Conservation (phyloP, 2,888 invertebrate genomes). For the Rhagonycha lutea region DNA sequence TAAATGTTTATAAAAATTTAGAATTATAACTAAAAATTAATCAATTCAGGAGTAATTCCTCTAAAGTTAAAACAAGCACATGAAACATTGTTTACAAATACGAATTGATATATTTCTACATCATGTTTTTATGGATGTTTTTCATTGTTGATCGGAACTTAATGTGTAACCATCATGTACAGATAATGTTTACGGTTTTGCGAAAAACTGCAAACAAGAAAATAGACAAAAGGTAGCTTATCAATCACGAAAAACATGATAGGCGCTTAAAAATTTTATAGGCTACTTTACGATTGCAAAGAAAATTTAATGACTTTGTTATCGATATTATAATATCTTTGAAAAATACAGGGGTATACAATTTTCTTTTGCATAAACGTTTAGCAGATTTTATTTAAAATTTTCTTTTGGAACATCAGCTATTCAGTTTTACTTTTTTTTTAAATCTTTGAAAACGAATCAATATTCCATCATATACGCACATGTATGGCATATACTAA, state of each 20-base stretch:
- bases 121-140: background rate
- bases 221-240: background rate
- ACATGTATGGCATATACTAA: background rate
- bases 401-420: background rate
- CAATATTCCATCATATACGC: background rate
- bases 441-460: background rate
- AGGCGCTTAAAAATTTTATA: background rate
- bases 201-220: background rate
- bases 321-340: background rate
- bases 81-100: background rate
- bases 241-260: background rate
- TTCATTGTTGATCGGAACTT: background rate
- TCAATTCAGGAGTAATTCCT: background rate
- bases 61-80: background rate
- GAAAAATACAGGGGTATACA: background rate
- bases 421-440: background rate
- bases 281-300: background rate
- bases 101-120: background rate
- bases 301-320: background rate
- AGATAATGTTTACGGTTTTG: background rate
- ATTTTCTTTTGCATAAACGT: background rate
- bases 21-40: background rate
- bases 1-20: background rate
- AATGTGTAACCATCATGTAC: background rate
- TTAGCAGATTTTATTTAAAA: background rate